Percentiles rank a stretch among this genome's conserved stretches.
These are phyloP conservation scores for Sapayoa aenigma DNA, from an alignment of 2,113 vertebrate species.

Conservation along the genomic window DNA sequence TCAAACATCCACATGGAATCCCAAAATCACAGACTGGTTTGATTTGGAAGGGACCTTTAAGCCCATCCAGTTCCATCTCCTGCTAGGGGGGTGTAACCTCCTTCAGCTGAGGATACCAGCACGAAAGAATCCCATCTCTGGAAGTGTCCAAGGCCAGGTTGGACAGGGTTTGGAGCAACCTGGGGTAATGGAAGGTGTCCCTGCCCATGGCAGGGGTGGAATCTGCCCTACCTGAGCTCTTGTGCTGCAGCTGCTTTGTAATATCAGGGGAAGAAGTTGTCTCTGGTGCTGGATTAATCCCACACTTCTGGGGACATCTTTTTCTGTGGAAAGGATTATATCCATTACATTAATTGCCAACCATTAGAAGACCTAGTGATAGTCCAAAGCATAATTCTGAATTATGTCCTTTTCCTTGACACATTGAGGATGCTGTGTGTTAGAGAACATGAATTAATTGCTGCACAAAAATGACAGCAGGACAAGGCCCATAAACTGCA, in stretches of 20 bases:
- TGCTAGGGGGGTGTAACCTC: too few relatives aligned
- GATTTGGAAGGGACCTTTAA: background rate
- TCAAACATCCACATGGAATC: background rate
- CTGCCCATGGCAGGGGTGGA: too few relatives aligned
- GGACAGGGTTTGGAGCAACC: too few relatives aligned
- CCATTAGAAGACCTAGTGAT: background rate
- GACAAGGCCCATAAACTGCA: conserved; percentile 23
- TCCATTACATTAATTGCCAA: background rate
- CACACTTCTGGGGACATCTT: background rate
- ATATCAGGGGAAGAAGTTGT: background rate
- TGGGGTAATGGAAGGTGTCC: accelerated
- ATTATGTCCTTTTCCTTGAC: background rate
- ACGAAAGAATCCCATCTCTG: too few relatives aligned
- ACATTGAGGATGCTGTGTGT: background rate
- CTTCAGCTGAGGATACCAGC: too few relatives aligned
- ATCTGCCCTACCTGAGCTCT: background rate
- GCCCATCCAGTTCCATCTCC: background rate
- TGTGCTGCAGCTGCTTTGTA: background rate
- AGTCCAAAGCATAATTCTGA: background rate
- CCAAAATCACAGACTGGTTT: background rate
- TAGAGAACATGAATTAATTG: background rate
- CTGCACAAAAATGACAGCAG: background rate
- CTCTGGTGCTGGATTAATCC: background rate
- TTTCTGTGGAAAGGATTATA: background rate
- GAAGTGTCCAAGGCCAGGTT: background rate